A percentile compares a stretch with the other conserved stretches of the same genome.
Conservation (phyloP, 2,797 vertebrate species). For the Acanthis flammea region DNA sequence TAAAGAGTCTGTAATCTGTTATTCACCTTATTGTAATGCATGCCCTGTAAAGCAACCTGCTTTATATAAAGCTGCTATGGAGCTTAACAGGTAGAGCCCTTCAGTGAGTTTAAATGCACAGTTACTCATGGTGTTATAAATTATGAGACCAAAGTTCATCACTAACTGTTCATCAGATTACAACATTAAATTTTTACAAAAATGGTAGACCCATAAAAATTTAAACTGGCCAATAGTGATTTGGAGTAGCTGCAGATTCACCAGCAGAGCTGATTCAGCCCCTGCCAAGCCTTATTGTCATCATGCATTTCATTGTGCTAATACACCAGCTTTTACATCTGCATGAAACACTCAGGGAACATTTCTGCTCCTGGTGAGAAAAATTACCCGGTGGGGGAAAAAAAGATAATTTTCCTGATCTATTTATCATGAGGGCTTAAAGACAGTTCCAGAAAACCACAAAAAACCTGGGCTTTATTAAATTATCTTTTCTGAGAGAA, state of each 20-base stretch:
- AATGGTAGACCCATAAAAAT: neutral
- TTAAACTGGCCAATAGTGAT: neutral
- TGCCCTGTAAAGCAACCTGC: neutral
- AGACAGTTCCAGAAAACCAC: neutral
- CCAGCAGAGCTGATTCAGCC: neutral
- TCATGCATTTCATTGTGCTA: neutral
- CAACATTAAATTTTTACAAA: neutral
- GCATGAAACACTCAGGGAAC: neutral
- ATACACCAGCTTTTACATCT: neutral
- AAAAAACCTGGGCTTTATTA: neutral
- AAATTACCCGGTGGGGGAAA: neutral
- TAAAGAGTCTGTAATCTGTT: neutral
- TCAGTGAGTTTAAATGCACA: neutral
- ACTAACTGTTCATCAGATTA: neutral
- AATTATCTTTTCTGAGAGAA: neutral
- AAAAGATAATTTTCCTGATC: neutral
- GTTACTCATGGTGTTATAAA: neutral
- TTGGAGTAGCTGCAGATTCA: neutral
- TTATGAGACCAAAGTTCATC: neutral
- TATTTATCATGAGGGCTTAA: neutral
- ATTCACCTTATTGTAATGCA: neutral
- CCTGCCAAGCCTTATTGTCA: neutral
- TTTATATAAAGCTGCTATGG: neutral
- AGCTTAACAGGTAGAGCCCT: neutral
- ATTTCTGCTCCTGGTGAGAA: neutral